A percentile compares a stretch with the other conserved stretches of the same genome.
These are phyloP conservation scores for Imbricaverruca yamaguchii DNA, from an alignment of 2,888 invertebrate species.

Conservation along the genomic window DNA sequence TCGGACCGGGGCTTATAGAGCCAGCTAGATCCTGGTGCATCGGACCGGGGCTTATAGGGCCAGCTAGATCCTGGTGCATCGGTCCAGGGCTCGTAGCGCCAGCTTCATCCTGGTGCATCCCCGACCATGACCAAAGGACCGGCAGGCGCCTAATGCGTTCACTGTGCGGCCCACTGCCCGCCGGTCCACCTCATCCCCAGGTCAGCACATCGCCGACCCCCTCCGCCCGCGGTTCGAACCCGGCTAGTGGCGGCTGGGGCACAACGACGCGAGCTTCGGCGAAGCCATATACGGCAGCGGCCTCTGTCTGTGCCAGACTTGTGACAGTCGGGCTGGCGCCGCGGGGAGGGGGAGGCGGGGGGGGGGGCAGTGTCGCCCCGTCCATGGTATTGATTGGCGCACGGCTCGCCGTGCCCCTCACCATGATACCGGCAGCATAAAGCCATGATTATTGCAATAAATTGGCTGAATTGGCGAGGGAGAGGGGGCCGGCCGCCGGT, in stretches of 20 bases:
- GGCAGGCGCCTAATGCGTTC: too few species aligned
- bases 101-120: too few species aligned
- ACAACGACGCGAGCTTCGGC: too few species aligned
- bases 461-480: conserved; percentile 9
- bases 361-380: background rate
- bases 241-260: background rate
- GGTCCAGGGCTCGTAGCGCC: too few species aligned
- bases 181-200: too few species aligned
- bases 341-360: background rate
- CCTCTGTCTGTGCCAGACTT: too few species aligned
- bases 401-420: background rate
- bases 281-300: background rate
- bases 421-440: background rate
- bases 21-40: too few species aligned
- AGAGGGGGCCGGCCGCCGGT: background rate
- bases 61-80: too few species aligned
- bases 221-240: background rate
- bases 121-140: too few species aligned
- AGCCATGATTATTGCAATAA: conserved; percentile 18
- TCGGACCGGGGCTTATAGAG: too few species aligned
- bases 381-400: background rate
- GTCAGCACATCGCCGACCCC: background rate
- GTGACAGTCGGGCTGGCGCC: background rate
- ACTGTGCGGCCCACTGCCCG: too few species aligned
- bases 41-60: too few species aligned